Base-by-base conservation (phyloP, 2,888 invertebrate species). In the Macaria notata region DNA sequence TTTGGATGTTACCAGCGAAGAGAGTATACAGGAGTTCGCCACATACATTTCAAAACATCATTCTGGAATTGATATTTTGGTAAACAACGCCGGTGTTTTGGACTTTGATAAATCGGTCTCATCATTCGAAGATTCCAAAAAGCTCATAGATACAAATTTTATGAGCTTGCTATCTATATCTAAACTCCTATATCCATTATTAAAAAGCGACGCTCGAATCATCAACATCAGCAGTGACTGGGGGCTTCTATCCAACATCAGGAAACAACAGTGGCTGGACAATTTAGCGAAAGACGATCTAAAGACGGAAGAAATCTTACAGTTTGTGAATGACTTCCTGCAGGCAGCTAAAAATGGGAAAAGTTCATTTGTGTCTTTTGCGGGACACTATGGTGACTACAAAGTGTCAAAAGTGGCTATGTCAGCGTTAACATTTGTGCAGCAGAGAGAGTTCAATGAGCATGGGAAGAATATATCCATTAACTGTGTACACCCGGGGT, bases 71-170 rank as follows among this genome's bases (percentile, higher is more conserved):
- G 95, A 96, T 83, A 84, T 96, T 62, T 88, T 96, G 49, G 93
- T 96, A 63, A 96, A 96, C 81, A 96, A 96, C 86, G 96, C 96
- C 69, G 96, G 94, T 31, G 94, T 95, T 68, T 93, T 95, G 33
- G 95, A 93, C 77, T 94, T 94, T 86, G 81, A 79, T 67, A 88
- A 88, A 58, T 92, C 94, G 3, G 94, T 94, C 62, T 93, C 96
- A 38, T 93, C 95, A 64, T 84, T 82, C 43, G 85, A 92, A 69
- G 96, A 96, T 85, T 95, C 96, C 4, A 93, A 94, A 76, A 93
- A 93, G 70, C 95, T 96, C 3, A 76, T 95, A 31, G 89, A 89
- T 65, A 93, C 94, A 7, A 97, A 97, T 80, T 96, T 95, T 79
- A 94, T 93, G 79, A 93, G 93, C 58, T 92, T 95, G 54, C 73